Percentiles rank a stretch among this genome's conserved stretches.
Evolutionary conservation across 1,140 invertebrate species (phyloP).

Genomic region (Cylas formicarius): DNA sequence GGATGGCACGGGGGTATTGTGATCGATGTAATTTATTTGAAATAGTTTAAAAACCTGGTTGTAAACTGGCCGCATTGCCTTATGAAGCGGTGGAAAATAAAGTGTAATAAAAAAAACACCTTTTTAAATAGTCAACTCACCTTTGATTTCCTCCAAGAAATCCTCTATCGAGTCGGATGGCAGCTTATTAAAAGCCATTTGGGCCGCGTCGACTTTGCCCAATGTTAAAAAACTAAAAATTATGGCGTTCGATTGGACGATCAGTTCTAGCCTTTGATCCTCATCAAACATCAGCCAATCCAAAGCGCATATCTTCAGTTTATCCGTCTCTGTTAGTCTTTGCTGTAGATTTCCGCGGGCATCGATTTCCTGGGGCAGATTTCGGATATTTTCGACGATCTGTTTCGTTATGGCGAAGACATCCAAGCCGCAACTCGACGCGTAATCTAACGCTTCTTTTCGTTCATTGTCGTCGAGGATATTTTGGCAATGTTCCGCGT

Average conservation of each 20-base stretch:
- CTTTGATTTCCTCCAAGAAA: slow-evolving; percentile 5
- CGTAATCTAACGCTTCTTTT: slow-evolving; percentile 54
- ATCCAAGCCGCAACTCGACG: slow-evolving; percentile 69
- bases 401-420: slow-evolving; percentile 74
- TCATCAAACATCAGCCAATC: slow-evolving; percentile 83
- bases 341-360: slow-evolving; percentile 26
- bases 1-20: no score
- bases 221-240: slow-evolving; percentile 71
- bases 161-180: slow-evolving; percentile 55
- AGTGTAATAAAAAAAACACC: no score
- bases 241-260: slow-evolving; percentile 83
- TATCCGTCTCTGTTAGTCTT: slow-evolving; percentile 53
- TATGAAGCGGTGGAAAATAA: no score
- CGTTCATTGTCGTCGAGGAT: slow-evolving; percentile 58
- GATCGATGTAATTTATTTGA: no score
- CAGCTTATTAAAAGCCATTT: slow-evolving; percentile 61
- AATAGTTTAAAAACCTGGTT: no score
- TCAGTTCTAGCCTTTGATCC: slow-evolving; percentile 67
- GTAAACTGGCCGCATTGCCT: no score
- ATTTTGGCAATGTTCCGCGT: slow-evolving; percentile 69
- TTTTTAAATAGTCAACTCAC: no score
- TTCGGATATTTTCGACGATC: slow-evolving; percentile 70
- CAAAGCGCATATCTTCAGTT: slow-evolving; percentile 71
- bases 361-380: slow-evolving; percentile 27
- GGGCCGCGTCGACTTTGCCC: slow-evolving; percentile 60